Conservation (phyloP, 2,797 vertebrate genomes). For the Sebastes kiyomatsui region DNA sequence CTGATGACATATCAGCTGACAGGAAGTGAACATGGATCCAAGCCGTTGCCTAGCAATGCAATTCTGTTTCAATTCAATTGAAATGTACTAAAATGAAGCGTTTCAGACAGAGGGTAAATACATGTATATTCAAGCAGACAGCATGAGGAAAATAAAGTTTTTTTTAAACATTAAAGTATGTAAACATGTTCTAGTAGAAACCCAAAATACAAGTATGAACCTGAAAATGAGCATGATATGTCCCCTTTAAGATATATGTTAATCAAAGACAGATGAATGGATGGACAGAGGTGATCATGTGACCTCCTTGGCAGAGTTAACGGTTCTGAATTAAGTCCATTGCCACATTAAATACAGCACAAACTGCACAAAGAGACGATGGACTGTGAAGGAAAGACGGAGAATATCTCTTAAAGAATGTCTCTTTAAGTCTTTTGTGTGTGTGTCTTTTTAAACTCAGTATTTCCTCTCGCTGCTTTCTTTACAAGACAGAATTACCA, state of each 20-base stretch:
- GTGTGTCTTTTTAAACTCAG: conserved; percentile 29
- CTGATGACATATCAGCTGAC: too few relatives aligned
- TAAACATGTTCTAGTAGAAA: too few relatives aligned
- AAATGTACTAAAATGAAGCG: too few relatives aligned
- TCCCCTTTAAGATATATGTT: background rate
- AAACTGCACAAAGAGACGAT: background rate
- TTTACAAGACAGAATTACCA: conserved; percentile 60
- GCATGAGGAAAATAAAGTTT: too few relatives aligned
- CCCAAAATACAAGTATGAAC: too few relatives aligned
- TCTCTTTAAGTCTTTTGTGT: background rate
- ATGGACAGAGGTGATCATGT: background rate
- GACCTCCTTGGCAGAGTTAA: background rate
- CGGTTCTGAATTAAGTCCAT: background rate
- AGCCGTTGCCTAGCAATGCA: rapidly evolving
- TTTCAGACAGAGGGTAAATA: too few relatives aligned
- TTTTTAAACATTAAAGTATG: too few relatives aligned
- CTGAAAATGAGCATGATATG: too few relatives aligned
- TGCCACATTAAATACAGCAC: background rate
- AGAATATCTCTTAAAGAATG: background rate
- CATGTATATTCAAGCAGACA: too few relatives aligned
- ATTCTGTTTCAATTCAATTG: too few relatives aligned
- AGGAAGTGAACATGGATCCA: too few relatives aligned
- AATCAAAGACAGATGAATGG: background rate
- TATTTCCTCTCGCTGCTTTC: conserved; percentile 13
- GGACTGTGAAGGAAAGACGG: background rate